Percentiles rank a stretch among this genome's conserved stretches.
These are phyloP conservation scores for Macrosteles quadrilineatus DNA, from an alignment of 1,140 invertebrate genomes.

Conservation along the genomic window DNA sequence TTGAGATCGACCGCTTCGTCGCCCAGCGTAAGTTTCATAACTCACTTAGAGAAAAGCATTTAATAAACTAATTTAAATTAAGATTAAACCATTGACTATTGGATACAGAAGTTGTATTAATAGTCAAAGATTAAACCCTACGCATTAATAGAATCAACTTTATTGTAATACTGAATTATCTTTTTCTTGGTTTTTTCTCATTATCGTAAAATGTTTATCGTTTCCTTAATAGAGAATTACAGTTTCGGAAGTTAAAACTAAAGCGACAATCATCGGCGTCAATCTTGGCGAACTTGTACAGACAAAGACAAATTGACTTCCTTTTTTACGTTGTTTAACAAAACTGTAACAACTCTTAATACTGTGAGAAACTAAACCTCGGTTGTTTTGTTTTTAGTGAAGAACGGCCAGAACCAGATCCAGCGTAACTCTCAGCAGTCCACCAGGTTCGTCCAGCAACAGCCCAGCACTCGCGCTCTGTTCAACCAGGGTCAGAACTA, in stretches of 20 bases:
- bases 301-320: background rate
- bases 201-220: too few species aligned
- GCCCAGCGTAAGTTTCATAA: constrained; percentile 36
- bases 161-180: too few species aligned
- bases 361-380: background rate
- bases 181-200: too few species aligned
- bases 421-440: constrained; percentile 27
- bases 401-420: constrained; percentile 27
- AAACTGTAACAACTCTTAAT: background rate
- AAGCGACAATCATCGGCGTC: background rate
- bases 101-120: too few species aligned
- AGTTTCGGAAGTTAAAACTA: background rate
- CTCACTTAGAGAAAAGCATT: too few species aligned
- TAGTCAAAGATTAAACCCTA: too few species aligned
- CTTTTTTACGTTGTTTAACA: background rate
- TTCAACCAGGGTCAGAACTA: constrained; percentile 53
- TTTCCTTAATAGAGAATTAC: background rate
- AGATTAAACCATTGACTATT: too few species aligned
- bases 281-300: background rate
- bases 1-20: constrained; percentile 49
- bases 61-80: too few species aligned
- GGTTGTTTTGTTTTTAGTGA: constrained; percentile 3
- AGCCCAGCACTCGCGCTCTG: constrained; percentile 51
- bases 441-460: background rate
- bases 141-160: too few species aligned